phyloP scores from a whole-genome alignment of 2,888 invertebrate species.

The Tenthredo amoena region DNA sequence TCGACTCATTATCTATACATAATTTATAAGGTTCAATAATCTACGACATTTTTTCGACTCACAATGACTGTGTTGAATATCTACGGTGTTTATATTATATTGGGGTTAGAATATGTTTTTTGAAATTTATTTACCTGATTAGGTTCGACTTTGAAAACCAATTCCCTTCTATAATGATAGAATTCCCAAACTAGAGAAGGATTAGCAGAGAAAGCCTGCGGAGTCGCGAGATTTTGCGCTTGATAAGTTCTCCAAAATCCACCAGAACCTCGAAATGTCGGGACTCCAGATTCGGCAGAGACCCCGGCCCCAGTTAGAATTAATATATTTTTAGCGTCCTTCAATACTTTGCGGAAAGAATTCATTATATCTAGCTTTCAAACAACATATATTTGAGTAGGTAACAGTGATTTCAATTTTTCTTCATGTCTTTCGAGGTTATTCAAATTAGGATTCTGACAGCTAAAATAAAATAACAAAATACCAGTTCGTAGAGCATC shows the following conservation, averaged over 20 bases:
- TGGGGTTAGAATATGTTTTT: neutral
- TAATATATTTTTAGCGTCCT: constrained; percentile 83
- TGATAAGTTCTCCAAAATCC: constrained; percentile 90
- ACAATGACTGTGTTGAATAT: constrained; percentile 12
- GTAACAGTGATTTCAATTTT: neutral
- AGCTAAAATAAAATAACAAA: neutral
- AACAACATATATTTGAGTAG: neutral
- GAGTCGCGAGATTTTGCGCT: constrained; percentile 85
- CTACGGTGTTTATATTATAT: constrained; percentile 21
- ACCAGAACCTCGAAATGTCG: constrained; percentile 91
- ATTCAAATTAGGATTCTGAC: neutral
- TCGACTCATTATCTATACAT: neutral
- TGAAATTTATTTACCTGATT: constrained; percentile 81
- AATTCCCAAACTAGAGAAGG: constrained; percentile 95
- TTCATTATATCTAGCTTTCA: constrained; percentile 65
- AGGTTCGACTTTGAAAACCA: constrained; percentile 86
- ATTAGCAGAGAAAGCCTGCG: constrained; percentile 85
- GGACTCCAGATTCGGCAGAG: constrained; percentile 92
- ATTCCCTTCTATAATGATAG: constrained; percentile 90
- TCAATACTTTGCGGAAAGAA: constrained; percentile 81
- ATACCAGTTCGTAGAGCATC: neutral
- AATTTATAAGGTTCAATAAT: neutral
- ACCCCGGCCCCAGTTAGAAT: constrained; percentile 89
- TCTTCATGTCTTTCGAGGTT: neutral
- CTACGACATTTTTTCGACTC: constrained; percentile 4